These are phyloP conservation scores for Torymus texanus DNA, from an alignment of 2,888 invertebrate species.

Conservation along the genomic window DNA sequence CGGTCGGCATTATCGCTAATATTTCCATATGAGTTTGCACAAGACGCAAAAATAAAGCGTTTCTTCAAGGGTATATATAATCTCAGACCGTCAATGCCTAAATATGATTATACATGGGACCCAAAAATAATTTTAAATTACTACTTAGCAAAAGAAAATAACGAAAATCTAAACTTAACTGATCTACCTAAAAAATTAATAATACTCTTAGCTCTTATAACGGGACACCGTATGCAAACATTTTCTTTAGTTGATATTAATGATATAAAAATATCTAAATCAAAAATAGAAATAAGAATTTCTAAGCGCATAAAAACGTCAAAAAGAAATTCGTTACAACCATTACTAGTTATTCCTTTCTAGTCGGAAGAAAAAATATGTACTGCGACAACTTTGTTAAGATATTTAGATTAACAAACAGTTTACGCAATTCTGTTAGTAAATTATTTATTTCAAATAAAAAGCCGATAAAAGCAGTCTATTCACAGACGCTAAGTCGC, in stretches of 20 bases:
- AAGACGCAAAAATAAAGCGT: neutral
- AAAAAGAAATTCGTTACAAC: constrained; percentile 39
- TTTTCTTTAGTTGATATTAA: too few relatives aligned
- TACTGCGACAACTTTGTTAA: too few relatives aligned
- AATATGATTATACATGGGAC: constrained; percentile 25
- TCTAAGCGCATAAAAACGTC: constrained; percentile 50
- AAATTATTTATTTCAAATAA: constrained; percentile 49
- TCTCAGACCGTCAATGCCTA: neutral
- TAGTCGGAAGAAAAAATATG: too few relatives aligned
- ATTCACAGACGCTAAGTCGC: neutral
- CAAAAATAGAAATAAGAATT: constrained; percentile 50
- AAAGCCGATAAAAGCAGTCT: constrained; percentile 35
- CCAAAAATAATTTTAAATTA: constrained; percentile 47
- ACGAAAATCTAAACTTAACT: constrained; percentile 45
- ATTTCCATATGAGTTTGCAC: neutral
- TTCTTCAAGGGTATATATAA: constrained; percentile 10
- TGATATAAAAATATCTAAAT: too few relatives aligned
- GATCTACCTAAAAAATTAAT: neutral
- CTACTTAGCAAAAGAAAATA: constrained; percentile 6
- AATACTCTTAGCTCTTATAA: too few relatives aligned
- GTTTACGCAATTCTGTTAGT: too few relatives aligned
- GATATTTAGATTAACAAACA: too few relatives aligned
- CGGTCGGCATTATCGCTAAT: constrained; percentile 45
- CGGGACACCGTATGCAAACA: too few relatives aligned
- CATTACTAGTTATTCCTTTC: constrained; percentile 32